Evolutionary conservation across 2,113 vertebrate species (phyloP), one percentile per base, ranked within the genome.

Genomic region (Cranoglanis bouderius): DNA sequence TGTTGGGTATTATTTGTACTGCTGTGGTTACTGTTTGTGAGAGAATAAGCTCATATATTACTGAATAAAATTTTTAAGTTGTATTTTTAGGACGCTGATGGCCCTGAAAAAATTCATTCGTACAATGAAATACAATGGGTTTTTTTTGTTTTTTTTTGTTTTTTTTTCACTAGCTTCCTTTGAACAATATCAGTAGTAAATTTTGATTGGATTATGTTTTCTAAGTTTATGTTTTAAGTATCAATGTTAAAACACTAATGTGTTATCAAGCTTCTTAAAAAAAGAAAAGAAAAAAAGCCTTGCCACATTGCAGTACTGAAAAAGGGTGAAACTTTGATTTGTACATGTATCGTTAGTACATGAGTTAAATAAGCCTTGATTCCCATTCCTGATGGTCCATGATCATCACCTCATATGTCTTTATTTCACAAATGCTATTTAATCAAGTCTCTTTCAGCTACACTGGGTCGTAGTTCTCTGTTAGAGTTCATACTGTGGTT

Each of bases 401-500:
- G 16, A 49, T 59, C 55, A 19, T 57, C 70, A 75, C 6, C 19
- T 78, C 67, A 46, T 77, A 43, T 61, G 4, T 63, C 38, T 77
- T 59, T 29, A 57, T 63, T 43, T 19, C 32, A 21, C 49, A 59
- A 59, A 38, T 13, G 19, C 21, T 13, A 38, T 49, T 49, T 82
- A 35, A 29, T 40, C 46, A 38, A 24, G 32, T 67, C 43, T 55
- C 59, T 70, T 65, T 24, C 46, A 53, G 63, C 63, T 72, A 24
- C 63, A 26, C 49, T 57, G 61, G 46, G 87, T 53, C 19, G 4
- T 63, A 61, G 53, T 32, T 85, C 83, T 74, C 53, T 19, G 35
- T 57, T 85, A n/a, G 72, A 72, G 35, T 40, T 85, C 32, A n/a
- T 84, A 80, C 80, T 86, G 81, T 88, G 81, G 16, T 80, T 85